These are phyloP conservation scores for Patella pellucida DNA, from an alignment of 2,888 invertebrate genomes.

Conservation along the genomic window DNA sequence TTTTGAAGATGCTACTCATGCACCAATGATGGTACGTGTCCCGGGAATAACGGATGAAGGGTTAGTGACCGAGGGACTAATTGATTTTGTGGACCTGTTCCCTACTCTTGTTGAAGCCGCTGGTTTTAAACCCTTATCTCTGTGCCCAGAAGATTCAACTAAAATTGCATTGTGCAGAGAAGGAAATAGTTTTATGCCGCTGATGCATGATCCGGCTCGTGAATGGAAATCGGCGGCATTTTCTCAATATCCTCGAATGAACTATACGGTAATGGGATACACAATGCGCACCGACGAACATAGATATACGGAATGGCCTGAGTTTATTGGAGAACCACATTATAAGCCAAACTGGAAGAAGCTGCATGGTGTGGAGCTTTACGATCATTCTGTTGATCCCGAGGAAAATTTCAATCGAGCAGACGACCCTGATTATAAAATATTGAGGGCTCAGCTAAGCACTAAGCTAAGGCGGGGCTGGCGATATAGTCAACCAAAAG, in stretches of 20 bases:
- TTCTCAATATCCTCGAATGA: constrained; percentile 27
- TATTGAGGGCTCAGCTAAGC: constrained; percentile 31
- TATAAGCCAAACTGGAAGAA: constrained; percentile 37
- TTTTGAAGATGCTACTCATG: constrained; percentile 50
- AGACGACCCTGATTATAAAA: constrained; percentile 55
- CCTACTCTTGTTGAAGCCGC: constrained; percentile 49
- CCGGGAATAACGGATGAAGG: constrained; percentile 38
- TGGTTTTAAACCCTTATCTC: constrained; percentile 27
- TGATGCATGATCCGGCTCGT: constrained; percentile 22
- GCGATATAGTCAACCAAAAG: constrained; percentile 28
- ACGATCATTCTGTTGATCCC: constrained; percentile 40
- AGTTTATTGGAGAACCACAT: constrained; percentile 28
- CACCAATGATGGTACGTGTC: constrained; percentile 50
- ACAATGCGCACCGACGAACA: constrained; percentile 41
- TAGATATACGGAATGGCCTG: constrained; percentile 50
- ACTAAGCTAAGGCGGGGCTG: constrained; percentile 47
- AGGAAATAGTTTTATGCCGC: constrained; percentile 36
- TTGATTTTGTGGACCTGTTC: constrained; percentile 50
- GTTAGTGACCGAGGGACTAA: constrained; percentile 32
- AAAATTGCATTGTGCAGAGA: constrained; percentile 32
- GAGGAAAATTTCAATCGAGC: constrained; percentile 42
- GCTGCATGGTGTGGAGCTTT: constrained; percentile 36
- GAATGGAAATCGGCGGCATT: constrained; percentile 26
- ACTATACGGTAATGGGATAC: constrained; percentile 43
- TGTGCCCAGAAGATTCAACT: constrained; percentile 26